A percentile compares a stretch with the other conserved stretches of the same genome.
These are phyloP conservation scores for Hemicordylus capensis DNA, from an alignment of 2,113 vertebrate genomes.

Conservation along the genomic window DNA sequence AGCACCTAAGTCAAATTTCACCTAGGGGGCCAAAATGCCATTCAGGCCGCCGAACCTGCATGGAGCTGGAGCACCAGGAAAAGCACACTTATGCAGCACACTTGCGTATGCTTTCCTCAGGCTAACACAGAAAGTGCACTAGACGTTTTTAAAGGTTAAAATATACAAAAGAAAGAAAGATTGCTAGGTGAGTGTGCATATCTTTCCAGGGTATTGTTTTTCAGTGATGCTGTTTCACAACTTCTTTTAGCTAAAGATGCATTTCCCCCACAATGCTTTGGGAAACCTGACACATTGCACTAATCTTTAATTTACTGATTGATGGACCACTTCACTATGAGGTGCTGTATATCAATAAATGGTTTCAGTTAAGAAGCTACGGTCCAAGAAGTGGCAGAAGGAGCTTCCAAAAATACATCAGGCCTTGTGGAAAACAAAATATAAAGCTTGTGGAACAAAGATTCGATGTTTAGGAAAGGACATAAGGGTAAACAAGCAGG, in stretches of 20 bases:
- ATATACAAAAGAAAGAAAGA: constrained; percentile 34
- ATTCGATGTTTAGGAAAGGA: constrained; percentile 62
- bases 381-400: constrained; percentile 68
- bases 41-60: no score
- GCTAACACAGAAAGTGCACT: background rate
- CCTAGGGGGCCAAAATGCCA: no score
- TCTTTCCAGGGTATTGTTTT: constrained; percentile 42
- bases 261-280: constrained; percentile 63
- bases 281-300: constrained; percentile 66
- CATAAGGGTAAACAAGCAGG: constrained; percentile 59
- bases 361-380: constrained; percentile 72
- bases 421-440: constrained; percentile 69
- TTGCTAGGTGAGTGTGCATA: constrained; percentile 7
- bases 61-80: background rate
- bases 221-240: constrained; percentile 39
- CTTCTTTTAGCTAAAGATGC: constrained; percentile 52
- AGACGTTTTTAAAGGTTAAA: constrained; percentile 52
- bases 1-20: no score
- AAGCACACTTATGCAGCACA: background rate
- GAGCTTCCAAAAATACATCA: constrained; percentile 61
- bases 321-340: constrained; percentile 70
- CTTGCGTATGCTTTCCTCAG: background rate
- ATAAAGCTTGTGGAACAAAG: constrained; percentile 65
- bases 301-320: constrained; percentile 79
- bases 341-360: constrained; percentile 72